phyloP scores from a whole-genome alignment of 2,888 invertebrate species.

The Xylophagus ater region DNA sequence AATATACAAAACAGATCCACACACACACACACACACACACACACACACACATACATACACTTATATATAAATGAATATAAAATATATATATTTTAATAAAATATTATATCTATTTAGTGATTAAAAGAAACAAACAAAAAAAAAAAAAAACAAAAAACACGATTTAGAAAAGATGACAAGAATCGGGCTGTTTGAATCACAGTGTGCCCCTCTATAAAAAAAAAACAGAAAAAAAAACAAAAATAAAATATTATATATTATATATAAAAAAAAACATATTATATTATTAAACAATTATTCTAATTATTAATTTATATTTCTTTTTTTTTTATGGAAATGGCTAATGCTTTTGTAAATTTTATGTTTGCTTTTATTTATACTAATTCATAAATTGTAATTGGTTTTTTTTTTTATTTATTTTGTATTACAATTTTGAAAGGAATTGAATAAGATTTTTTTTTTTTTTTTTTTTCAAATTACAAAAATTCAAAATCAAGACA shows the following conservation, averaged over 20 bases:
- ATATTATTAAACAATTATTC: too few relatives aligned
- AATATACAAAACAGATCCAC: constrained; percentile 6
- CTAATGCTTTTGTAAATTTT: too few relatives aligned
- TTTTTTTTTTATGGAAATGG: too few relatives aligned
- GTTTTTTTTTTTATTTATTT: too few relatives aligned
- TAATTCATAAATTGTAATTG: too few relatives aligned
- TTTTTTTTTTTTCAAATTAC: too few relatives aligned
- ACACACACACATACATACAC: constrained; percentile 4
- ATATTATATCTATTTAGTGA: constrained; percentile 6
- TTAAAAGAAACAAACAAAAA: constrained; percentile 1
- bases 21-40: constrained; percentile 6
- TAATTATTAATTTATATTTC: too few relatives aligned
- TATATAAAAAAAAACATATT: constrained; percentile 18
- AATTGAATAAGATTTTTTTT: too few relatives aligned
- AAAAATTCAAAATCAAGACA: too few relatives aligned
- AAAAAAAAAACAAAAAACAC: not conserved
- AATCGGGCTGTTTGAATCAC: constrained; percentile 21
- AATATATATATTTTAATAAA: constrained; percentile 12
- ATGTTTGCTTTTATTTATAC: too few relatives aligned
- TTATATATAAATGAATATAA: constrained; percentile 8
- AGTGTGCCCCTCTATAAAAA: constrained; percentile 17
- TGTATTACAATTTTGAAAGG: too few relatives aligned
- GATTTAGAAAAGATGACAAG: constrained; percentile 9
- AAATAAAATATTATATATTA: constrained; percentile 18
- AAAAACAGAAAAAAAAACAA: constrained; percentile 4